Percentiles rank a stretch among this genome's conserved stretches.
phyloP scores from a whole-genome alignment of 2,888 invertebrate genomes.

The Andrena trimmerana region DNA sequence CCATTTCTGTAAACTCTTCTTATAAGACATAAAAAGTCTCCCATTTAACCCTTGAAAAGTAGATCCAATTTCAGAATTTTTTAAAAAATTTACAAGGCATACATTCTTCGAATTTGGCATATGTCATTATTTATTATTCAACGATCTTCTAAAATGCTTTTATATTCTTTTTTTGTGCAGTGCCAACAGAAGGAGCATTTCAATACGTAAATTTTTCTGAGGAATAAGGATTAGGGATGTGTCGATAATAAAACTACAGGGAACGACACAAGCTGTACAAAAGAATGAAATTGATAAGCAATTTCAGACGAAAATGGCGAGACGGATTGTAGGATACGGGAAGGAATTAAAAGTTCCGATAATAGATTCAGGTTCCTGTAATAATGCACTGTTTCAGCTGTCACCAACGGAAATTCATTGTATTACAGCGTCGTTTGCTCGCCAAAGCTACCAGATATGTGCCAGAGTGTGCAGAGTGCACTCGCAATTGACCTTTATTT shows the following conservation, averaged over 20 bases:
- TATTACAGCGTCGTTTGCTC: slow-evolving; percentile 38
- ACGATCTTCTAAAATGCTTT: no score
- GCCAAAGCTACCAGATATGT: slow-evolving; percentile 17
- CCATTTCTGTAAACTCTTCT: no score
- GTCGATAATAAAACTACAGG: slow-evolving; percentile 8
- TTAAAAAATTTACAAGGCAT: no score
- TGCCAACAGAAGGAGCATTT: no score
- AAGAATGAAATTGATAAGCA: slow-evolving; percentile 21
- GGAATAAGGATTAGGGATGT: not conserved
- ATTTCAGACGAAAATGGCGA: not conserved
- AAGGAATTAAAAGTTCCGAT: slow-evolving; percentile 56
- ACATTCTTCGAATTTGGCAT: no score
- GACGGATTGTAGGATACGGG: slow-evolving; percentile 17
- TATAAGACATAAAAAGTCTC: no score
- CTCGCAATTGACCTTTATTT: slow-evolving; percentile 10
- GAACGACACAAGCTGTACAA: slow-evolving; percentile 14
- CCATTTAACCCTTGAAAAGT: no score
- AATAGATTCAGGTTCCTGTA: slow-evolving; percentile 42
- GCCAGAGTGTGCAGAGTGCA: slow-evolving; percentile 33
- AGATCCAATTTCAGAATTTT: no score
- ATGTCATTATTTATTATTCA: no score
- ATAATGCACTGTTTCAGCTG: slow-evolving; percentile 59
- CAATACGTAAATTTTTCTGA: no score
- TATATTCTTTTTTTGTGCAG: no score
- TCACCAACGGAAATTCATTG: slow-evolving; percentile 34